Evolutionary conservation across 2,888 invertebrate genomes (phyloP), one percentile per base, ranked within the genome.

Genomic region (Plagiodera versicolora): DNA sequence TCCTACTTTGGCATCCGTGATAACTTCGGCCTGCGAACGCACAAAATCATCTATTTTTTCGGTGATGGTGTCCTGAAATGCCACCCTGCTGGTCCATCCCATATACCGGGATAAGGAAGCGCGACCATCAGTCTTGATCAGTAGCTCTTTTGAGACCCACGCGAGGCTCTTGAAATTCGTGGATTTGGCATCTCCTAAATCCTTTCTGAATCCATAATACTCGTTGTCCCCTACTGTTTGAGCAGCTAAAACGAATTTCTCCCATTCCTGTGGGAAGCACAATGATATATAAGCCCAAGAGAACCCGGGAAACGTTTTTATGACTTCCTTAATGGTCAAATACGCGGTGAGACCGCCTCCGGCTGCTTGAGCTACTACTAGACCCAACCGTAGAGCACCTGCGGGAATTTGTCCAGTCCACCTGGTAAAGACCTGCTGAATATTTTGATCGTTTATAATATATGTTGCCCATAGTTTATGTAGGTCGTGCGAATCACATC

Each of bases 231-330:
- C 32, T 11, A 32, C 32, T 32, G 11, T 11, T 2, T 1, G 10
- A 8, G 11, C 9, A 2, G 32, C 32, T 2, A 2, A 2, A 32
- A 9, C 3, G 32, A 32, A 32, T 9, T 11, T 2, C 11, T 32
- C 9, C 32, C 32, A 32, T 9, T 32, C 9, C 11, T 32, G 32
- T 2, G 32, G 32, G 32, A 5, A 32, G 11, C 32, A 32, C 2
- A 32, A 11, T 2, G 32, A 32, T 32, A 32, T 9, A 9, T 32
- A 32, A 11, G 32, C 9, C 32, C 32, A 32, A 20, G 16, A 46
- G n/a, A 14, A 47, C 1, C 54, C 56, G 45, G 54, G 51, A 11
- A 60, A 51, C 24, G 10, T 50, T 16, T 60, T 59, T 17, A 69
- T 66, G 60, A 11, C 32, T 8, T 32, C 32, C 32, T 32, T 32